These are phyloP conservation scores for Lycaena phlaeas DNA, from an alignment of 2,888 invertebrate species.

Conservation along the genomic window DNA sequence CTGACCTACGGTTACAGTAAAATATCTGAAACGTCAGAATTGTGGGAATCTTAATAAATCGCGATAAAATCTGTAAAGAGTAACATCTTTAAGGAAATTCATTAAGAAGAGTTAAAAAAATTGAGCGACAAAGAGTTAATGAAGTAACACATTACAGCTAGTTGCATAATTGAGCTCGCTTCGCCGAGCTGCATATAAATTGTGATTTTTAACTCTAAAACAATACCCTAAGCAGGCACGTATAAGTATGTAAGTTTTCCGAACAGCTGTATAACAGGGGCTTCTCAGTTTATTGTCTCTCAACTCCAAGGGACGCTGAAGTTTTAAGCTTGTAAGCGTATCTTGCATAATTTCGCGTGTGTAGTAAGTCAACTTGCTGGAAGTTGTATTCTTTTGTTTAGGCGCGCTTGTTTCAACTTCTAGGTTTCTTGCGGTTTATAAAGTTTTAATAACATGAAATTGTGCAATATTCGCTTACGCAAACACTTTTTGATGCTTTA, in stretches of 20 bases:
- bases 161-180: too few relatives aligned
- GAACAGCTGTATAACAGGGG: conserved; percentile 11
- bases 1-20: too few relatives aligned
- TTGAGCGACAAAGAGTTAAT: too few relatives aligned
- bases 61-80: too few relatives aligned
- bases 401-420: conserved; percentile 9
- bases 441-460: conserved; percentile 5
- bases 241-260: conserved; percentile 4
- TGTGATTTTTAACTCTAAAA: not conserved
- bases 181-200: too few relatives aligned
- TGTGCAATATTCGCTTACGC: not conserved
- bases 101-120: too few relatives aligned
- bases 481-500: too few relatives aligned
- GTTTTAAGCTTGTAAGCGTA: conserved; percentile 22
- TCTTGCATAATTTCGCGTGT: conserved; percentile 24
- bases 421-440: conserved; percentile 6
- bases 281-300: conserved; percentile 10
- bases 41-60: too few relatives aligned
- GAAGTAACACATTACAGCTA: too few relatives aligned
- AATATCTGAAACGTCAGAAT: too few relatives aligned
- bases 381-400: conserved; percentile 10
- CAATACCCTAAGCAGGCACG: not conserved
- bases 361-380: conserved; percentile 20
- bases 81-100: too few relatives aligned
- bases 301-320: conserved; percentile 15